Percentiles rank a stretch among this genome's conserved stretches.
Conservation (phyloP, 2,113 vertebrate species). For the Menura novaehollandiae region DNA sequence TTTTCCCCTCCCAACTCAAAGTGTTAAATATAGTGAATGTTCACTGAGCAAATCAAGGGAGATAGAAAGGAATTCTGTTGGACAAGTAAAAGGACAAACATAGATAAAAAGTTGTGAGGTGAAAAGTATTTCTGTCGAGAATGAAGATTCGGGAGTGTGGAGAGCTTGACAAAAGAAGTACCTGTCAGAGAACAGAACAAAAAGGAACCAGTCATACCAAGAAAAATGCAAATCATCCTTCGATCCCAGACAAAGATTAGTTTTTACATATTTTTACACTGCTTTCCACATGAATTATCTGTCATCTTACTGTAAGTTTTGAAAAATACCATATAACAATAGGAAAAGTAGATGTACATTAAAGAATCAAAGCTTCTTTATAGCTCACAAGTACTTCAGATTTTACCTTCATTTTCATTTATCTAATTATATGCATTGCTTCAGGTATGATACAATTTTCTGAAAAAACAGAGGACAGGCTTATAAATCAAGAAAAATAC, state of each 20-base stretch:
- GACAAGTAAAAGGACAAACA: neutral
- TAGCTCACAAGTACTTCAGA: neutral
- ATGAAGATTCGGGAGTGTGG: neutral
- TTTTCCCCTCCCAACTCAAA: neutral
- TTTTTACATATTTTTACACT: neutral
- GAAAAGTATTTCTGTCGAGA: neutral
- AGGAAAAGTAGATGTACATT: neutral
- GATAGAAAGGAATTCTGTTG: neutral
- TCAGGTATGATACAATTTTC: neutral
- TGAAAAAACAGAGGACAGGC: neutral
- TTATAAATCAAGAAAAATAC: neutral
- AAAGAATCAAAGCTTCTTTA: neutral
- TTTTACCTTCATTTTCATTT: neutral
- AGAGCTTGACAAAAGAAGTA: neutral
- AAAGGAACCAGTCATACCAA: neutral
- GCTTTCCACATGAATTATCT: neutral
- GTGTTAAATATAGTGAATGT: neutral
- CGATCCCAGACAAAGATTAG: neutral
- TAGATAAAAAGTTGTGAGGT: neutral
- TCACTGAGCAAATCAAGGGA: neutral
- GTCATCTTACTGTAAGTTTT: neutral
- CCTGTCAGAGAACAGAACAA: neutral
- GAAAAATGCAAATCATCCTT: neutral
- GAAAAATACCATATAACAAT: neutral
- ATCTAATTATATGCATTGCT: neutral